Evolutionary conservation across 2,113 vertebrate species (phyloP), one percentile per base, ranked within the genome.

Genomic region (Microcebus lehilahytsara): DNA sequence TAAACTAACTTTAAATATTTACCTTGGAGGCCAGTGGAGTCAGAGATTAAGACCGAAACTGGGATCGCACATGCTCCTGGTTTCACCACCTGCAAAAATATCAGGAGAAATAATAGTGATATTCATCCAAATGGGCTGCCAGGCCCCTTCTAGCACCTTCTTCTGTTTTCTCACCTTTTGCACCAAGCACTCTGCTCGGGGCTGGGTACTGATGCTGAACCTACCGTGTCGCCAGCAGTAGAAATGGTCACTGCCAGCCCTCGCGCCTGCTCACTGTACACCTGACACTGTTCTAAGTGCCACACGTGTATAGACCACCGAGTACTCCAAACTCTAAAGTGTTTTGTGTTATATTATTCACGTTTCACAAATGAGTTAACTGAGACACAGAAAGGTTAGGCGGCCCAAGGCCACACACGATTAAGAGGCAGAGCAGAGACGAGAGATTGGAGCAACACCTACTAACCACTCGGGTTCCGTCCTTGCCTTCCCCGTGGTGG

Each of bases 1-100:
- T 94, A 81, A 93, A 75, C 79, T 56, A 60, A 83, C 53, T 60
- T 86, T 72, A 77, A 95, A 84, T 95, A 95, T 95, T 98, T 96
- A 91, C 79, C 93, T 95, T 84, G 89, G 86, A 89, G 88, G 78
- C 83, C 46, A 53, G 56, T 19, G 23, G 91, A 92, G 51, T 88
- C 71, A 51, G 67, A 91, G 74, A 88, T 85, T 80, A 93, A 87
- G 91, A 67, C 81, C 0, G 60, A 96, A 93, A 77, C 42, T 30
- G 30, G 37, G 72, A 60, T 75, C 30, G 32, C 17, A 16, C 25
- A 9, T 32, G 32, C 60, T 64, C 49, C 22, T 67, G 58, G 80
- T 80, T 95, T 92, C 64, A 67, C 75, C 53, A 69, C 25, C 66
- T 93, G 67, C 0, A 25, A 27, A 75, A 78, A 34, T 78, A 64